Evolutionary conservation across 35 echinoderm and acorn worm species (phyloP).

Genomic region (Hemicentrotus pulcherrimus): DNA sequence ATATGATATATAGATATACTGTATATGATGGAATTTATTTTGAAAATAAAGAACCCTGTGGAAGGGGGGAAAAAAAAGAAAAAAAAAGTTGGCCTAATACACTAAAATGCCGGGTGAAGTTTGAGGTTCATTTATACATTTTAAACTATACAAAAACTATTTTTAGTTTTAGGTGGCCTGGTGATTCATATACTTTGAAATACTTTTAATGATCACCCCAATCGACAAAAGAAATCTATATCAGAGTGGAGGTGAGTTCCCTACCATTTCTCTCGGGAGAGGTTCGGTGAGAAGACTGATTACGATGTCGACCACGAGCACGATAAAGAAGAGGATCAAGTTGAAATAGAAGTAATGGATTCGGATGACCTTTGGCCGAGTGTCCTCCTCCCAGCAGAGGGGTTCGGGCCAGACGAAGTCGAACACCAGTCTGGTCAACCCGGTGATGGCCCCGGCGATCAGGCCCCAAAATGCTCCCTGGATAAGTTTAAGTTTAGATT

Average conservation of each 20-base stretch:
- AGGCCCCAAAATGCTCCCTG: slow-evolving; percentile 94
- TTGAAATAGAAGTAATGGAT: slow-evolving; percentile 91
- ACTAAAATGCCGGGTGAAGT: too few relatives aligned
- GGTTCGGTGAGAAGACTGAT: slow-evolving; percentile 81
- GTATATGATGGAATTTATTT: too few relatives aligned
- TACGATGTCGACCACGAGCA: slow-evolving; percentile 54
- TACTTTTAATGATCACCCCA: too few relatives aligned
- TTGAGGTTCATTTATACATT: too few relatives aligned
- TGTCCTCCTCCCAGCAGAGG: slow-evolving; percentile 74
- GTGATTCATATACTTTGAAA: background rate
- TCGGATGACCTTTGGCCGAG: slow-evolving; percentile 55
- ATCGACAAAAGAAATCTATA: too few relatives aligned
- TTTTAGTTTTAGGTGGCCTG: too few relatives aligned
- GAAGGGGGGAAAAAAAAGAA: too few relatives aligned
- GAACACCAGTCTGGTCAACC: slow-evolving; percentile 65
- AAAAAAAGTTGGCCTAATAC: too few relatives aligned
- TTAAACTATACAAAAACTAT: too few relatives aligned
- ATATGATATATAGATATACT: too few relatives aligned
- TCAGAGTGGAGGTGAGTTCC: background rate
- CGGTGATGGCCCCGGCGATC: slow-evolving; percentile 60
- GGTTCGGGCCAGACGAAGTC: slow-evolving; percentile 82
- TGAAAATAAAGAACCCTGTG: too few relatives aligned
- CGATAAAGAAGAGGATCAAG: slow-evolving; percentile 67
- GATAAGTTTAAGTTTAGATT: background rate
- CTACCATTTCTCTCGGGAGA: slow-evolving; percentile 70